These are phyloP conservation scores for Drosophila borborema DNA, from an alignment of 2,888 invertebrate genomes.

Conservation along the genomic window DNA sequence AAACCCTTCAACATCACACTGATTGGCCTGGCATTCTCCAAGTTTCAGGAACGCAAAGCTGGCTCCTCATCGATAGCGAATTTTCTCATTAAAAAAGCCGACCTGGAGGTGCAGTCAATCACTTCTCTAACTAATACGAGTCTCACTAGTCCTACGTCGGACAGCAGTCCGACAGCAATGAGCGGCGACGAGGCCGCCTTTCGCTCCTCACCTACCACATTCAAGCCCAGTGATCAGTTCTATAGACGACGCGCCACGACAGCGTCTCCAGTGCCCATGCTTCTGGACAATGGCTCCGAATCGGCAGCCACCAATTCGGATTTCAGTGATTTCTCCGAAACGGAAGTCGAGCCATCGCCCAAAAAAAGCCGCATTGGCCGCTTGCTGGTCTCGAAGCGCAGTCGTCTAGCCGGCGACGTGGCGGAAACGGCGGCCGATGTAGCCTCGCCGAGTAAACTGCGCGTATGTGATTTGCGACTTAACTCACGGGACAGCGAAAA, in stretches of 20 bases:
- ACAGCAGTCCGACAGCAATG: constrained; percentile 49
- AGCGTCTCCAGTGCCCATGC: constrained; percentile 83
- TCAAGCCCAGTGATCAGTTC: constrained; percentile 84
- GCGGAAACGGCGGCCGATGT: constrained; percentile 86
- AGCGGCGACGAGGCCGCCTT: constrained; percentile 77
- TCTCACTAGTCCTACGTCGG: constrained; percentile 64
- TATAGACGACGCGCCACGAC: constrained; percentile 82
- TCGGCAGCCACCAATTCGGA: constrained; percentile 84
- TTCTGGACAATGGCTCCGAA: constrained; percentile 82
- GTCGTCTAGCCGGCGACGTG: constrained; percentile 82
- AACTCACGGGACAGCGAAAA: constrained; percentile 88
- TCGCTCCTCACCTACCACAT: constrained; percentile 83
- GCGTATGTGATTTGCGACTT: constrained; percentile 89
- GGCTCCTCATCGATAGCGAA: constrained; percentile 91
- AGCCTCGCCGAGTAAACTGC: constrained; percentile 89
- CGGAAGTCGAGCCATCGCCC: constrained; percentile 91
- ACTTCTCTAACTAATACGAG: constrained; percentile 87
- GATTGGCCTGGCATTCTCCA: constrained; percentile 92
- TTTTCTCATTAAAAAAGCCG: constrained; percentile 89
- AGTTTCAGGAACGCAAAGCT: constrained; percentile 90
- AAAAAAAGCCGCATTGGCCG: constrained; percentile 87
- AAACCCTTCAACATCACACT: constrained; percentile 92
- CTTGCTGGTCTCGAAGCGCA: constrained; percentile 86
- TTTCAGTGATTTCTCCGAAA: constrained; percentile 88
- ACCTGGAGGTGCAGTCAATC: constrained; percentile 92